These are phyloP conservation scores for Choristoneura fumiferana DNA, from an alignment of 1,140 invertebrate genomes.

Conservation along the genomic window DNA sequence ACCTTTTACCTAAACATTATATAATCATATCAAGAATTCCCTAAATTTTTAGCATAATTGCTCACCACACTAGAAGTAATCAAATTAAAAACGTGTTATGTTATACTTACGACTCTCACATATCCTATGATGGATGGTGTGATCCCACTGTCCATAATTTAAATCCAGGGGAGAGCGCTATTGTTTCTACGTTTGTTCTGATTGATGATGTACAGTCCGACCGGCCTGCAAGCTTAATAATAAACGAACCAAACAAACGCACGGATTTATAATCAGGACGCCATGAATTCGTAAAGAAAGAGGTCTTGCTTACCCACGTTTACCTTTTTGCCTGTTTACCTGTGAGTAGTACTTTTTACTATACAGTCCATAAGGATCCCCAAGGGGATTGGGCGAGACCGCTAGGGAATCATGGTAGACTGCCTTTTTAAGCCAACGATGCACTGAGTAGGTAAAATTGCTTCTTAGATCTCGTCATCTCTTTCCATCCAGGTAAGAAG, in stretches of 20 bases:
- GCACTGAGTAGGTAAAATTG: too few species aligned
- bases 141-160: conserved; percentile 23
- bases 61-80: conserved; percentile 1
- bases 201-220: conserved; percentile 52
- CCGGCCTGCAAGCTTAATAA: conserved; percentile 31
- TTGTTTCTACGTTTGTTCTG: conserved; percentile 60
- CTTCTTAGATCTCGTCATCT: too few species aligned
- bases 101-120: background rate
- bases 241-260: conserved; percentile 16
- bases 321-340: too few species aligned
- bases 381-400: too few species aligned
- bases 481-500: too few species aligned
- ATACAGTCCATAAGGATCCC: too few species aligned
- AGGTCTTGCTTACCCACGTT: too few species aligned
- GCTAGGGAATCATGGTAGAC: too few species aligned
- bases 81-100: conserved; percentile 13
- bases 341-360: too few species aligned
- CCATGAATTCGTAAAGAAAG: background rate
- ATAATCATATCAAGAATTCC: too few species aligned
- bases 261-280: background rate
- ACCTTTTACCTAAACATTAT: too few species aligned
- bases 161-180: conserved; percentile 35
- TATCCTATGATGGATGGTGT: conserved; percentile 21
- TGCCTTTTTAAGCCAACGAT: too few species aligned
- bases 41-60: background rate